Evolutionary conservation across 2,888 invertebrate species (phyloP), one percentile per base, ranked within the genome.

Genomic region (Zygothrica quintamaculata): DNA sequence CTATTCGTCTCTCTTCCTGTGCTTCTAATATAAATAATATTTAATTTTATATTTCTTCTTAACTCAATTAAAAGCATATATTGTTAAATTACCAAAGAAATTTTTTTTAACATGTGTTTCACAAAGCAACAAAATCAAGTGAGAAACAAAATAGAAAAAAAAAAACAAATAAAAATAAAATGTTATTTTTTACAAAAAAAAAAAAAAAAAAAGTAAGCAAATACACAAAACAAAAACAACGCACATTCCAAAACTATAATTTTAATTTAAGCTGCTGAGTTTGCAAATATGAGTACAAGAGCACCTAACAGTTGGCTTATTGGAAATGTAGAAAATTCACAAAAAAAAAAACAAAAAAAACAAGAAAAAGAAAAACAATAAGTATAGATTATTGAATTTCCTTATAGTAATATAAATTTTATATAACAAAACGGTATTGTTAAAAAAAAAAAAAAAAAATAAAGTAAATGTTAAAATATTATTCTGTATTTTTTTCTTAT

Each of bases 361-460:
- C n/a, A n/a, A n/a, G n/a, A n/a, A n/a, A n/a, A n/a, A n/a, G n/a
- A n/a, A n/a, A n/a, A n/a, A n/a, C n/a, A n/a, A 56, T 55, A 70
- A 72, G 53, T 74, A 60, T 81, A 81, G 87, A 80, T 65, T 68
- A 77, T 84, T 74, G 59, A 80, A 84, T 87, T 81, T 81, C 80
- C 80, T 87, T 81, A 81, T 84, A 87, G 78, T 73, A 65, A 71
- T 75, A 65, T 11, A 64, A 58, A 77, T 88, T 78, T 86, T 73
- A 86, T 84, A 79, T 62, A 85, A 70, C 74, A 74, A 62, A 71
- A 74, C 56, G 57, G 65, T 80, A 87, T 73, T 84, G 88, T 87
- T 84, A 74, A 75, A 60, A 65, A 42, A 56, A 44, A 44, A 44
- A 59, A 52, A 59, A 44, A n/a, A 22, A 74, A 77, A 66, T 76